Evolutionary conservation across 2,797 vertebrate species (phyloP).

Genomic region (Sebastes glaucus): DNA sequence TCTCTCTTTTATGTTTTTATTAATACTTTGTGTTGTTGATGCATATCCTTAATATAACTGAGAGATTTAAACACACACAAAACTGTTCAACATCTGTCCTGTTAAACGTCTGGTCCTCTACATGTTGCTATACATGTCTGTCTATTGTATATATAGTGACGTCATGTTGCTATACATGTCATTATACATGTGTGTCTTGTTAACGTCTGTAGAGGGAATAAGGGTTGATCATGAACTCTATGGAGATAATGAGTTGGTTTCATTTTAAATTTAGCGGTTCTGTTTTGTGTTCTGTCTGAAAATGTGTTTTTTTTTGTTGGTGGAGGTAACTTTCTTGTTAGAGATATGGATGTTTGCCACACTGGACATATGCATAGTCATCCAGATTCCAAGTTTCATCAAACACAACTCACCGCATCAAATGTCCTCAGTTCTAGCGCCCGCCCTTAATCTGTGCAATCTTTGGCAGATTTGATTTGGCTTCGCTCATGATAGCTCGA

Average conservation of each 20-base stretch:
- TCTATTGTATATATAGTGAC: constrained; percentile 54
- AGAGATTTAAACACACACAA: constrained; percentile 42
- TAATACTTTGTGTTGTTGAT: constrained; percentile 51
- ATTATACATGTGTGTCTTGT: constrained; percentile 72
- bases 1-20: constrained; percentile 49
- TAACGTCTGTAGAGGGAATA: constrained; percentile 43
- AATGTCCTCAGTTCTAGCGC: constrained; percentile 61
- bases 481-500: constrained; percentile 48
- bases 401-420: constrained; percentile 56
- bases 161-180: constrained; percentile 71
- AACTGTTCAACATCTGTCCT: constrained; percentile 47
- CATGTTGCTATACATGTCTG: constrained; percentile 72
- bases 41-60: constrained; percentile 25
- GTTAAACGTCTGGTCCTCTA: constrained; percentile 67
- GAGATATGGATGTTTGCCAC: constrained; percentile 67
- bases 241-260: constrained; percentile 18
- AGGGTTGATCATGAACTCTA: constrained; percentile 30
- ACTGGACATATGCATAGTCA: constrained; percentile 57
- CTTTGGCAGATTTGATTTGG: constrained; percentile 65
- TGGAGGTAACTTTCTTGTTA: constrained; percentile 67
- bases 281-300: constrained; percentile 55
- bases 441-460: constrained; percentile 54
- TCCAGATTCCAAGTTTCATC: constrained; percentile 63
- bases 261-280: constrained; percentile 44
- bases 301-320: constrained; percentile 53